Evolutionary conservation across 2,888 invertebrate genomes (phyloP).

Genomic region (Morpho deidamia): DNA sequence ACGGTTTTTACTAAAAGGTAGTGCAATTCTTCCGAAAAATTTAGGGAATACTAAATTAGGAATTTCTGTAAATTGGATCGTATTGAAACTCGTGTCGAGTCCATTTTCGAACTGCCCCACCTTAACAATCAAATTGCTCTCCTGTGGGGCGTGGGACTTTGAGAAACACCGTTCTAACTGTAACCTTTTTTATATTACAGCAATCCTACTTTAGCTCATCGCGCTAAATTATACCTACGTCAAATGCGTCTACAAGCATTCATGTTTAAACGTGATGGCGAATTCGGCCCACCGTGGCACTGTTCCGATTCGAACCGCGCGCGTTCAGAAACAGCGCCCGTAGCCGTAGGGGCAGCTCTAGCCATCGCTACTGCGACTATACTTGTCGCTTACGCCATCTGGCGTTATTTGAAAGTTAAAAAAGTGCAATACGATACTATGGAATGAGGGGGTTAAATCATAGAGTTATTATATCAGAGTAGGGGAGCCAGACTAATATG

Average conservation of each 20-base stretch:
- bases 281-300: slow-evolving; percentile 83
- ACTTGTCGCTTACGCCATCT: slow-evolving; percentile 90
- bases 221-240: slow-evolving; percentile 81
- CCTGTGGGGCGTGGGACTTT: no score
- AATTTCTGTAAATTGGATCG: no score
- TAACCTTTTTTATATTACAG: slow-evolving; percentile 15
- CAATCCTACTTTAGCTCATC: slow-evolving; percentile 63
- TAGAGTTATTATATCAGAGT: no score
- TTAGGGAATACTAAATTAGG: no score
- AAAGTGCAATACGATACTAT: slow-evolving; percentile 95
- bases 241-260: slow-evolving; percentile 91
- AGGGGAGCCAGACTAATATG: no score
- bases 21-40: no score
- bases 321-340: slow-evolving; percentile 90
- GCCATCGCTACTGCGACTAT: slow-evolving; percentile 90
- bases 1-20: no score
- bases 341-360: slow-evolving; percentile 86
- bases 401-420: slow-evolving; percentile 91
- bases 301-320: slow-evolving; percentile 71
- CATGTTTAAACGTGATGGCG: slow-evolving; percentile 88
- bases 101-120: no score
- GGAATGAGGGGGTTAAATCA: slow-evolving; percentile 81
- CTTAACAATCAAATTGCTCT: no score
- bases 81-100: no score
- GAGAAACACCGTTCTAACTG: no score